phyloP scores from a whole-genome alignment of 2,797 vertebrate genomes.

The Channa striata region DNA sequence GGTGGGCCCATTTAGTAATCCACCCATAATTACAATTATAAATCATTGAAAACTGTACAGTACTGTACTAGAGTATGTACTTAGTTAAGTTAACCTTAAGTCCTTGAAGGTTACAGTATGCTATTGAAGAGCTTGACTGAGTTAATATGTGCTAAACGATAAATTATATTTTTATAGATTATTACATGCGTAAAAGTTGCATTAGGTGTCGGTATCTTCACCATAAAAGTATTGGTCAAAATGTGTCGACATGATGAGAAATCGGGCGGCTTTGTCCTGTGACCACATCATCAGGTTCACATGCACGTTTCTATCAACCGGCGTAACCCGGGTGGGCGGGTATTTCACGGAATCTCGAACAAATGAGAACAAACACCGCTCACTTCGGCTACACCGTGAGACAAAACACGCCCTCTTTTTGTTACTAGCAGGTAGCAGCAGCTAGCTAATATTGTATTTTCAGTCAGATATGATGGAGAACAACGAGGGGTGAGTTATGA shows the following conservation, averaged over 20 bases:
- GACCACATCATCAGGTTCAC: not conserved
- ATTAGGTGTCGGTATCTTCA: not conserved
- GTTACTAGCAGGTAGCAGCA: constrained; percentile 54
- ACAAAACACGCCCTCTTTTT: constrained; percentile 2
- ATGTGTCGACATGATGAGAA: not conserved
- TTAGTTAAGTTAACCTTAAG: too few relatives aligned
- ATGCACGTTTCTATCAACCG: not conserved
- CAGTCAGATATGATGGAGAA: constrained; percentile 60
- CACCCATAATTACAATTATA: too few relatives aligned
- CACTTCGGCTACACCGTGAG: not conserved
- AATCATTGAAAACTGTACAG: too few relatives aligned
- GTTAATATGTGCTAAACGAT: not conserved
- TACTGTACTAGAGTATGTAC: too few relatives aligned
- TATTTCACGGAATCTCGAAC: not conserved
- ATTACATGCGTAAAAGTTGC: too few relatives aligned
- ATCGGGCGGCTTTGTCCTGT: not conserved
- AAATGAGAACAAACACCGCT: constrained; percentile 43
- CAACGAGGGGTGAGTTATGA: constrained; percentile 66
- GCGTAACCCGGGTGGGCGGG: constrained; percentile 20
- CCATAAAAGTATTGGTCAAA: not conserved
- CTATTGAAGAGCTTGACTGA: not conserved
- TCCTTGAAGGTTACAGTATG: not conserved
- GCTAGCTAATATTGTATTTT: constrained; percentile 29
- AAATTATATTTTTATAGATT: not conserved
- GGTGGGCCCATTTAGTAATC: too few relatives aligned